These are phyloP conservation scores for Apoda limacodes DNA, from an alignment of 2,888 invertebrate species.

Conservation along the genomic window DNA sequence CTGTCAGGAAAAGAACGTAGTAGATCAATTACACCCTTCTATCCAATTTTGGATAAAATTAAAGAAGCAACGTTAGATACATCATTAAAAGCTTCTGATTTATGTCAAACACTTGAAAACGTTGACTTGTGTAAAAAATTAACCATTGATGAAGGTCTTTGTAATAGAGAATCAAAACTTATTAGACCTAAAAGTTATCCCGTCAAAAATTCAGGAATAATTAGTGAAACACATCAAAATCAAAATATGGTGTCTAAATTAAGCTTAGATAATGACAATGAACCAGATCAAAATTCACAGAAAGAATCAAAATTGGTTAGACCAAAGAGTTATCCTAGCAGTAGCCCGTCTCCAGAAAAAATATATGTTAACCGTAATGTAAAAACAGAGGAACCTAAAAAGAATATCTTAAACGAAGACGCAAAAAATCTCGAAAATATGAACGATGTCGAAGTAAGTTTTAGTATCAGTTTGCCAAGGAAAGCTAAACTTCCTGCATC, in stretches of 20 bases:
- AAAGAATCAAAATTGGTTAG: slow-evolving; percentile 61
- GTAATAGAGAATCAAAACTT: slow-evolving; percentile 54
- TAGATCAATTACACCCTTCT: slow-evolving; percentile 59
- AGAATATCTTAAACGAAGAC: slow-evolving; percentile 28
- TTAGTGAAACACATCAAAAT: slow-evolving; percentile 33
- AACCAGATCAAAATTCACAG: slow-evolving; percentile 28
- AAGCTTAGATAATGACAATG: slow-evolving; percentile 27
- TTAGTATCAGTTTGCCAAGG: slow-evolving; percentile 55
- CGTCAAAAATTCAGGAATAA: slow-evolving; percentile 43
- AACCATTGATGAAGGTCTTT: slow-evolving; percentile 30
- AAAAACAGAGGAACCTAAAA: slow-evolving; percentile 35
- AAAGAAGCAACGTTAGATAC: slow-evolving; percentile 49
- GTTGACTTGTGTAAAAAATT: slow-evolving; percentile 25
- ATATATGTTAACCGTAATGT: slow-evolving; percentile 33
- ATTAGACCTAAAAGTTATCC: slow-evolving; percentile 72
- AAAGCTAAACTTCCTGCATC: slow-evolving; percentile 30
- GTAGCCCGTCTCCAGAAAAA: slow-evolving; percentile 56
- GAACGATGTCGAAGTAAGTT: slow-evolving; percentile 56
- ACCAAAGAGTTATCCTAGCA: slow-evolving; percentile 73
- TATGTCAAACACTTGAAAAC: slow-evolving; percentile 23
- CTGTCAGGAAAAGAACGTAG: slow-evolving; percentile 46
- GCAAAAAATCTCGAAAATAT: slow-evolving; percentile 28
- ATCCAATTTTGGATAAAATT: slow-evolving; percentile 62
- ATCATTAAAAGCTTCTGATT: slow-evolving; percentile 23
- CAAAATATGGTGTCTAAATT: slow-evolving; percentile 27